Conservation (phyloP, 2,888 invertebrate genomes). For the Palloptera scutellata region DNA sequence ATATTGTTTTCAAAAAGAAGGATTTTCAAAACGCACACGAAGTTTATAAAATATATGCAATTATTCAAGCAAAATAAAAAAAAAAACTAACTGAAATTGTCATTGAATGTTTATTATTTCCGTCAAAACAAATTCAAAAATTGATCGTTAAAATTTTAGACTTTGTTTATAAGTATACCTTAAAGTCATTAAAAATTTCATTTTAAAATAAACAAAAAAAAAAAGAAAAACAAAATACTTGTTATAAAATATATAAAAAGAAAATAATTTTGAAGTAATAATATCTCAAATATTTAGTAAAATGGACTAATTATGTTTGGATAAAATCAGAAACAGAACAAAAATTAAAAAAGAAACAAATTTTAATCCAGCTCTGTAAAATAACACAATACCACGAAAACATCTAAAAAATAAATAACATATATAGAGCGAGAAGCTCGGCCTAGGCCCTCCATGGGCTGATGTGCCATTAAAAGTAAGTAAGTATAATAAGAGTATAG, state of each 20-base stretch:
- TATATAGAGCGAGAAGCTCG: too few species aligned
- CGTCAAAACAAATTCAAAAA: conserved; percentile 28
- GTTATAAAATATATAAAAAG: conserved; percentile 16
- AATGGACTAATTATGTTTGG: conserved; percentile 26
- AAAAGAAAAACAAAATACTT: too few species aligned
- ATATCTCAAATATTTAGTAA: conserved; percentile 22
- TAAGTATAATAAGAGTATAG: too few species aligned
- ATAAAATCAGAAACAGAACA: too few species aligned
- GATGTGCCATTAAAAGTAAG: too few species aligned
- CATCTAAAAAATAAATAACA: too few species aligned
- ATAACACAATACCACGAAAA: conserved; percentile 18
- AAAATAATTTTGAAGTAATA: conserved; percentile 10
- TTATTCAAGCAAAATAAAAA: background rate
- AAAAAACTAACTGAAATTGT: too few species aligned
- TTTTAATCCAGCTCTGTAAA: conserved; percentile 38
- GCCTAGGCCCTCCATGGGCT: too few species aligned
- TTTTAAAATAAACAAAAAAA: background rate
- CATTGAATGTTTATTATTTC: too few species aligned
- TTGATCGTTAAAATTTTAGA: conserved; percentile 12
- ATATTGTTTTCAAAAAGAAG: background rate
- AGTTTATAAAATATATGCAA: background rate
- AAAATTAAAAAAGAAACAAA: too few species aligned
- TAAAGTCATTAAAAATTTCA: background rate
- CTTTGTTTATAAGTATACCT: background rate
- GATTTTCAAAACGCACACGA: too few species aligned